Evolutionary conservation across 2,113 vertebrate species (phyloP).

Genomic region (Semnornis frantzii): DNA sequence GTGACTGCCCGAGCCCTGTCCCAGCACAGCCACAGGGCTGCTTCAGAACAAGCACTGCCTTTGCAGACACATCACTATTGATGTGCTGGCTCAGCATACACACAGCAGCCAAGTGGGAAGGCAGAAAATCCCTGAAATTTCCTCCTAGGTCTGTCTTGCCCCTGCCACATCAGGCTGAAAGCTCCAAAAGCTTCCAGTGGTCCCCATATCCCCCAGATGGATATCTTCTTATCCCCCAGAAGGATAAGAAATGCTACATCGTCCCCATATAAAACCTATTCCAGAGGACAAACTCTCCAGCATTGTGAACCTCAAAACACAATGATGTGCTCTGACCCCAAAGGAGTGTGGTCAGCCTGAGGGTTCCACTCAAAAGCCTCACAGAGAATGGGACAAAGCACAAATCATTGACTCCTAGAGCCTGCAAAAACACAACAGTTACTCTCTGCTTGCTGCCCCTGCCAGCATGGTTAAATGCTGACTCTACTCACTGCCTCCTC

Average conservation of each 20-base stretch:
- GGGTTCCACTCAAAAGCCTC: background rate
- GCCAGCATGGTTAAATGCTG: background rate
- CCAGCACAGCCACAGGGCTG: background rate
- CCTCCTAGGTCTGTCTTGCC: background rate
- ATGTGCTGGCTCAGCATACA: background rate
- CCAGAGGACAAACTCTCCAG: background rate
- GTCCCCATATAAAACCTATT: background rate
- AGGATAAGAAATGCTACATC: background rate
- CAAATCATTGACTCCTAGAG: background rate
- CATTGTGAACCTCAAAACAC: fast-evolving
- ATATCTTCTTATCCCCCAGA: too few relatives aligned
- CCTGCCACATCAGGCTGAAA: background rate
- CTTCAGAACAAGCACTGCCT: background rate
- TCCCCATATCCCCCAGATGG: too few relatives aligned
- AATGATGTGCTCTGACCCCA: background rate
- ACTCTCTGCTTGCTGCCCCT: background rate
- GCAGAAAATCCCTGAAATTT: background rate
- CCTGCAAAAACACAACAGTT: background rate
- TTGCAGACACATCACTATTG: background rate
- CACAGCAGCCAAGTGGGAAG: fast-evolving
- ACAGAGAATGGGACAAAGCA: background rate
- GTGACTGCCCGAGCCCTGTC: background rate
- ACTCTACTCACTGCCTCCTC: background rate
- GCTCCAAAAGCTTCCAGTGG: background rate
- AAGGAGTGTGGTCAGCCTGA: fast-evolving